These are phyloP conservation scores for Gopherus flavomarginatus DNA, from an alignment of 2,113 vertebrate species.

Conservation along the genomic window DNA sequence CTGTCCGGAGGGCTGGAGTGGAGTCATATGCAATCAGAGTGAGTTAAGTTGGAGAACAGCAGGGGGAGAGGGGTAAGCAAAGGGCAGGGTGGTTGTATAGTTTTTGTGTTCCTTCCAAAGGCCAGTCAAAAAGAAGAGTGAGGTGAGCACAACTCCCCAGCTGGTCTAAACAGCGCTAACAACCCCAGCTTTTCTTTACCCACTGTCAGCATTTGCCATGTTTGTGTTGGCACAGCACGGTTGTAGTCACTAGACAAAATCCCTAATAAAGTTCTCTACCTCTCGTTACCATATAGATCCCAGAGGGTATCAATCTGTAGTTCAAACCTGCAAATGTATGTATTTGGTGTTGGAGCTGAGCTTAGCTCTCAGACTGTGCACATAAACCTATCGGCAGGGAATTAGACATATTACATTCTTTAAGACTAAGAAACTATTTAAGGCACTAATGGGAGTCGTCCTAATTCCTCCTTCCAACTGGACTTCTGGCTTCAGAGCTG, in stretches of 20 bases:
- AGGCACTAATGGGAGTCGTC: background rate
- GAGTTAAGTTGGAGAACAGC: conserved; percentile 42
- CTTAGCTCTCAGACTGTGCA: background rate
- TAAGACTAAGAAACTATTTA: background rate
- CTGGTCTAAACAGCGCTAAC: background rate
- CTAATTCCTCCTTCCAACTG: background rate
- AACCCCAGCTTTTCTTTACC: background rate
- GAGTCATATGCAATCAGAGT: conserved; percentile 93
- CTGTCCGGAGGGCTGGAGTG: conserved; percentile 88
- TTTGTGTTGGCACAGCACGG: background rate
- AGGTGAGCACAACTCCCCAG: too few species aligned
- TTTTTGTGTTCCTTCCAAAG: background rate
- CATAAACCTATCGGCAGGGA: background rate
- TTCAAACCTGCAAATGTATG: background rate
- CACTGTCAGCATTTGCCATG: background rate
- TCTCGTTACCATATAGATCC: background rate
- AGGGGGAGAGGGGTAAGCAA: rapidly evolving
- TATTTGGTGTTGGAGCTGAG: background rate
- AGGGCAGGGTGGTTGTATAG: rapidly evolving
- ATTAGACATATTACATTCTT: background rate
- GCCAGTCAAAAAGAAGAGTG: background rate
- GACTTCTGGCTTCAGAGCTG: background rate
- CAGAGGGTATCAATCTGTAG: background rate
- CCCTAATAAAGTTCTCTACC: background rate
- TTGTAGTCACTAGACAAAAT: background rate